Percentiles rank a stretch among this genome's conserved stretches.
phyloP scores from a whole-genome alignment of 2,113 vertebrate genomes.

The Paracyprichromis sp. region DNA sequence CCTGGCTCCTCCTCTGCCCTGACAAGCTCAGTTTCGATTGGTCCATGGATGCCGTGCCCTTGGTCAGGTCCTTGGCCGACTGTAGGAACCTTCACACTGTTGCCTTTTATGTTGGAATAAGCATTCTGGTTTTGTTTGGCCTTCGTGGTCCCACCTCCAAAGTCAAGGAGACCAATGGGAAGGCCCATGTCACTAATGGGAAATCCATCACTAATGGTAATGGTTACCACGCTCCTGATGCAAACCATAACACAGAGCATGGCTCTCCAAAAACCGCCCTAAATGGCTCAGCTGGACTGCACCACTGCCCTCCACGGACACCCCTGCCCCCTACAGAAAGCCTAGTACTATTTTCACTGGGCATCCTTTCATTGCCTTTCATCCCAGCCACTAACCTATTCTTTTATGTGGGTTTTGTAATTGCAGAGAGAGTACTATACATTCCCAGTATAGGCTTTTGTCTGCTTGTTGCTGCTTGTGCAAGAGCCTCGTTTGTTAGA shows the following conservation, averaged over 20 bases:
- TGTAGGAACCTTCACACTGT: conserved; percentile 93
- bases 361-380: conserved; percentile 87
- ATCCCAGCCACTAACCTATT: conserved; percentile 95
- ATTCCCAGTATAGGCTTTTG: conserved; percentile 98
- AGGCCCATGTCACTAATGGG: conserved; percentile 75
- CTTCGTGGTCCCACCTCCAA: conserved; percentile 60
- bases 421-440: conserved; percentile 97
- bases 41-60: conserved; percentile 98
- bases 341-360: conserved; percentile 84
- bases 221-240: conserved; percentile 75
- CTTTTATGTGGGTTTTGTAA: conserved; percentile 98
- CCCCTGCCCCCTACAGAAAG: conserved; percentile 87
- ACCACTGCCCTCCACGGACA: conserved; percentile 61
- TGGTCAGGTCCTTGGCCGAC: conserved; percentile 81
- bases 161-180: conserved; percentile 77
- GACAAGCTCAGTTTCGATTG: conserved; percentile 96
- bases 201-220: conserved; percentile 87
- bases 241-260: conserved; percentile 73
- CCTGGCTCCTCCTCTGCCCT: conserved; percentile 92
- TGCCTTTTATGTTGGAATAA: conserved; percentile 83
- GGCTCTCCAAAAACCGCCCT: conserved; percentile 20
- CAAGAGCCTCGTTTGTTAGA: conserved; percentile 82
- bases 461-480: conserved; percentile 86
- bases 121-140: conserved; percentile 77
- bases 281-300: conserved; percentile 45